Conservation (phyloP, 2,797 vertebrate species). For the Lemur catta region DNA sequence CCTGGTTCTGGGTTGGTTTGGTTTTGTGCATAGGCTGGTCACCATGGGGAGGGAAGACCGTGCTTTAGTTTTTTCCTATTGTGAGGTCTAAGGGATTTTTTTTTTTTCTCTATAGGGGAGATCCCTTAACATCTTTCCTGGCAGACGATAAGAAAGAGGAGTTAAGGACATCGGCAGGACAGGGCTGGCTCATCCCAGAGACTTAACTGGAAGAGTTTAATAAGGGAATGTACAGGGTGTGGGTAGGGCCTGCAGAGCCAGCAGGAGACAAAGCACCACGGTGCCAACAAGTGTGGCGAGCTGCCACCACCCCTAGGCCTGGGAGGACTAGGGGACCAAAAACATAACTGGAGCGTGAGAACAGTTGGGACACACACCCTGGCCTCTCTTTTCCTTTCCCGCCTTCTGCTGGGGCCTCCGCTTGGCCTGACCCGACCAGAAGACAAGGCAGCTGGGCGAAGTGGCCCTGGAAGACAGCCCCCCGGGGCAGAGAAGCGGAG, state of each 20-base stretch:
- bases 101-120: not conserved
- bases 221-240: not conserved
- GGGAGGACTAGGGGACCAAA: not conserved
- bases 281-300: not conserved
- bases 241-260: not conserved
- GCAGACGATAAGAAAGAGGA: not conserved
- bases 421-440: not conserved
- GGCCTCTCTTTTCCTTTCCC: not conserved
- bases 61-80: not conserved
- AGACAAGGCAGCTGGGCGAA: not conserved
- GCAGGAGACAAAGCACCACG: not conserved
- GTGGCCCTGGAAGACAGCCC: not conserved
- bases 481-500: not conserved
- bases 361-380: fast-evolving
- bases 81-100: not conserved
- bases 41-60: not conserved
- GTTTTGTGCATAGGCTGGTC: not conserved
- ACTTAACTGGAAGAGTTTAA: not conserved
- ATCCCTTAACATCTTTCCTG: constrained; percentile 28
- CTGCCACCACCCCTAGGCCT: not conserved
- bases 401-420: not conserved
- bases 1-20: not conserved
- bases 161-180: not conserved
- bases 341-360: not conserved
- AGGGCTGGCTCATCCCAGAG: not conserved